These are phyloP conservation scores for Oreochromis aureus DNA, from an alignment of 2,113 vertebrate species.

Conservation along the genomic window DNA sequence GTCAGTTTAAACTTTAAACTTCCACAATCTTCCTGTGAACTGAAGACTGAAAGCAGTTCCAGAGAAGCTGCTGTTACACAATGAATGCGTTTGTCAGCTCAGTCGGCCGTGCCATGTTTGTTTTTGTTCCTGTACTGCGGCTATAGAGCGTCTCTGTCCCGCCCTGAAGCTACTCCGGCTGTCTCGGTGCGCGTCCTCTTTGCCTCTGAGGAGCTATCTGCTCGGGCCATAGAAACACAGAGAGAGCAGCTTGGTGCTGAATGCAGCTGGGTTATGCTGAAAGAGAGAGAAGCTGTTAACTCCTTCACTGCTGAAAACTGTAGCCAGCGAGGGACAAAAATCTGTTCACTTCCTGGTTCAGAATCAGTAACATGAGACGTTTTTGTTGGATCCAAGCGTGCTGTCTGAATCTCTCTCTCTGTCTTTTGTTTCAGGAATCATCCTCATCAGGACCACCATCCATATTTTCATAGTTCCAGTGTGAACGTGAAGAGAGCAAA, in stretches of 20 bases:
- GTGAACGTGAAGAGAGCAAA: not conserved
- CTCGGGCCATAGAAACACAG: constrained; percentile 20
- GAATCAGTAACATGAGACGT: not conserved
- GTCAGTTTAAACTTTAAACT: not conserved
- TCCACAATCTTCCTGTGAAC: not conserved
- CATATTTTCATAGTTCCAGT: not conserved
- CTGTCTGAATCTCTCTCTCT: not conserved
- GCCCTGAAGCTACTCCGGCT: not conserved
- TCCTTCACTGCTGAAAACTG: constrained; percentile 33
- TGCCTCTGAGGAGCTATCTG: constrained; percentile 27
- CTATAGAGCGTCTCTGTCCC: not conserved
- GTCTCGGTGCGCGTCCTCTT: not conserved
- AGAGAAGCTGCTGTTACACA: not conserved
- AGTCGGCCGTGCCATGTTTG: not conserved
- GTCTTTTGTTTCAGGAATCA: constrained; percentile 5
- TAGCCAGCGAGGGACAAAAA: not conserved
- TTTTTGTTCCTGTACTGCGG: not conserved
- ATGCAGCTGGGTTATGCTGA: not conserved
- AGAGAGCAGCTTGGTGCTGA: constrained; percentile 30
- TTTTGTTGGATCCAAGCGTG: accelerated
- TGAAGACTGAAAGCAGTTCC: not conserved
- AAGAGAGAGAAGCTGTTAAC: constrained; percentile 36
- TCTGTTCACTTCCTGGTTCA: not conserved
- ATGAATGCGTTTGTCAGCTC: not conserved
- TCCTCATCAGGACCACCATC: not conserved